These are phyloP conservation scores for Plemyria rubiginata DNA, from an alignment of 2,888 invertebrate genomes.

Conservation along the genomic window DNA sequence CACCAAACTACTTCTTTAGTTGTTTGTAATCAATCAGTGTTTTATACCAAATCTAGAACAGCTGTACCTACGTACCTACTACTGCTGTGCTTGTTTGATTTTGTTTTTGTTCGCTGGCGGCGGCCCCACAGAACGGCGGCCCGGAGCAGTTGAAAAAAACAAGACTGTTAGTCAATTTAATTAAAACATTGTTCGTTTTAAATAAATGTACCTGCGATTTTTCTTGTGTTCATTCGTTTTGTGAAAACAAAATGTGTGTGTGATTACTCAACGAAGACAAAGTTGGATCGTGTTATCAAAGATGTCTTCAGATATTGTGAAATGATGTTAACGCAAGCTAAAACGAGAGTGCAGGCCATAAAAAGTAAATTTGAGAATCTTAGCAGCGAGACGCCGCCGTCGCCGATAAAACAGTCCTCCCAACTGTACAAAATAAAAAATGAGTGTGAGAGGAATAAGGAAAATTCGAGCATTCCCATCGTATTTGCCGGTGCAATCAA, in stretches of 20 bases:
- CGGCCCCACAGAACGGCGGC: too few species aligned
- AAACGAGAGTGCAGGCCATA: constrained; percentile 86
- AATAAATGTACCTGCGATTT: background rate
- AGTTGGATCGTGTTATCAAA: constrained; percentile 40
- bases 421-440: constrained; percentile 54
- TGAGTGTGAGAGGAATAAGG: constrained; percentile 38
- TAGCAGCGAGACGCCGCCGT: constrained; percentile 56
- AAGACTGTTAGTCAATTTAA: constrained; percentile 13
- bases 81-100: background rate
- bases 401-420: constrained; percentile 47
- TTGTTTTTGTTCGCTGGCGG: constrained; percentile 14
- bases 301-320: constrained; percentile 65
- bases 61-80: background rate
- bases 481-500: constrained; percentile 19
- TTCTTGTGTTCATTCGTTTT: background rate
- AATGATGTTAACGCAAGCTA: constrained; percentile 78
- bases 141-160: constrained; percentile 12
- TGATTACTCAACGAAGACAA: constrained; percentile 14
- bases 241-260: constrained; percentile 10
- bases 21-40: background rate
- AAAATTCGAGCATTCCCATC: constrained; percentile 32
- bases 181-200: constrained; percentile 24
- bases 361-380: constrained; percentile 87
- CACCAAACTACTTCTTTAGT: background rate
- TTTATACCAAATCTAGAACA: constrained; percentile 13